A percentile compares a stretch with the other conserved stretches of the same genome.
Evolutionary conservation across 2,888 invertebrate species (phyloP).

Genomic region (Nycteola revayana): DNA sequence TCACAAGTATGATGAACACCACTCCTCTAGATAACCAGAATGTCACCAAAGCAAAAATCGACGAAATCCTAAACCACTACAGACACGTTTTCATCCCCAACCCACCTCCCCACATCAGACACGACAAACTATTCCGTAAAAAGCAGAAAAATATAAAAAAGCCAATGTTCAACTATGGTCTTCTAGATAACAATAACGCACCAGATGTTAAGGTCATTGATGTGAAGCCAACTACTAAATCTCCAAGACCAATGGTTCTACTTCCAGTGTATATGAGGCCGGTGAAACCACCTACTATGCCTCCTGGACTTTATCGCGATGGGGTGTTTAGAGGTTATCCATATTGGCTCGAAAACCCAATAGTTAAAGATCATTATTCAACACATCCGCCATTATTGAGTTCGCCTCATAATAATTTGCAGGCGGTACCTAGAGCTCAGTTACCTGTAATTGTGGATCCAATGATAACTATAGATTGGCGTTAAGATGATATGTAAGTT

Average conservation of each 20-base stretch:
- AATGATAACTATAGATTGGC: no score
- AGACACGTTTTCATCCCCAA: conserved; percentile 40
- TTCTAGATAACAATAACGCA: conserved; percentile 39
- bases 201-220: conserved; percentile 50
- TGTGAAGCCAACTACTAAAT: conserved; percentile 35
- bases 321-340: conserved; percentile 28
- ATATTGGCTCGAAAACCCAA: conserved; percentile 27
- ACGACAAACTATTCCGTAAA: conserved; percentile 6
- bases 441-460: no score
- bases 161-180: conserved; percentile 46
- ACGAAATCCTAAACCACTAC: conserved; percentile 42
- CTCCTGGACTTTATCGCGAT: conserved; percentile 29
- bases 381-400: conserved; percentile 3
- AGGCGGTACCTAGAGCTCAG: neutral
- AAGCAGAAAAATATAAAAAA: conserved; percentile 26
- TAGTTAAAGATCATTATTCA: conserved; percentile 12
- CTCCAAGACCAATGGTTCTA: conserved; percentile 41
- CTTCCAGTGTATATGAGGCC: conserved; percentile 51
- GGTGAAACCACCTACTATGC: conserved; percentile 20
- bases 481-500: no score
- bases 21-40: conserved; percentile 32
- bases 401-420: conserved; percentile 1
- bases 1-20: conserved; percentile 41
- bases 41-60: conserved; percentile 27
- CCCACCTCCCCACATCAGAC: conserved; percentile 4